These are phyloP conservation scores for Myripristis jacobus DNA, from an alignment of 2,797 vertebrate species.

Conservation along the genomic window DNA sequence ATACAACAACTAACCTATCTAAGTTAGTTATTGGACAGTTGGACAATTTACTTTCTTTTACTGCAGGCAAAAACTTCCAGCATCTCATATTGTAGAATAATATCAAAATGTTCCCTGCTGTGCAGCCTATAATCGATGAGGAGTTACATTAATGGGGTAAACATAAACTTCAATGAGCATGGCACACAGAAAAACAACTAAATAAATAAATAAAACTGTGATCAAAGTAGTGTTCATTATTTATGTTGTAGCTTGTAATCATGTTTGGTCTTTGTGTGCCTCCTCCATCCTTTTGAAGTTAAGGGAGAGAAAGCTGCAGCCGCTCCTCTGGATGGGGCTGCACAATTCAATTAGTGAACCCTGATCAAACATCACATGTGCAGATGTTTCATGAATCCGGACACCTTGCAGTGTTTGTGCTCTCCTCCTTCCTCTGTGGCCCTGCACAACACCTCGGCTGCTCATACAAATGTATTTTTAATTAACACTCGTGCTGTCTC, in stretches of 20 bases:
- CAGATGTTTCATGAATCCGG: conserved; percentile 50
- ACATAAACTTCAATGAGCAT: too few relatives aligned
- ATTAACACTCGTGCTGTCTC: not conserved
- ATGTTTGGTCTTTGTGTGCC: not conserved
- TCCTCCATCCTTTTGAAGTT: not conserved
- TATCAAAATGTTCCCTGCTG: not conserved
- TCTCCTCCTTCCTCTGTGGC: too few relatives aligned
- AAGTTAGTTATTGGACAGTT: too few relatives aligned
- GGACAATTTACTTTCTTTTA: too few relatives aligned
- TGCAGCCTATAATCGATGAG: not conserved
- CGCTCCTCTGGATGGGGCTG: conserved; percentile 1
- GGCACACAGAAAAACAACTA: too few relatives aligned
- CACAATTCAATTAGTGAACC: conserved; percentile 4
- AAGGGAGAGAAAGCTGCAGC: not conserved
- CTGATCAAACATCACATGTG: conserved; percentile 24
- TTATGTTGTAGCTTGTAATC: not conserved
- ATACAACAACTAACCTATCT: too few relatives aligned
- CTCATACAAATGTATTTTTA: conserved; percentile 2
- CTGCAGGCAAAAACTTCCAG: too few relatives aligned
- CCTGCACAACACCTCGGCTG: too few relatives aligned
- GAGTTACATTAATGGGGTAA: too few relatives aligned
- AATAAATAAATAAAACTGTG: too few relatives aligned
- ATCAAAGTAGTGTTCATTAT: not conserved
- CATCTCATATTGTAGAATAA: too few relatives aligned
- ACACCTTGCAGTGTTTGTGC: conserved; percentile 12